A percentile compares a stretch with the other conserved stretches of the same genome.
phyloP scores from a whole-genome alignment of 2,113 vertebrate genomes.

The Vulpes lagopus region DNA sequence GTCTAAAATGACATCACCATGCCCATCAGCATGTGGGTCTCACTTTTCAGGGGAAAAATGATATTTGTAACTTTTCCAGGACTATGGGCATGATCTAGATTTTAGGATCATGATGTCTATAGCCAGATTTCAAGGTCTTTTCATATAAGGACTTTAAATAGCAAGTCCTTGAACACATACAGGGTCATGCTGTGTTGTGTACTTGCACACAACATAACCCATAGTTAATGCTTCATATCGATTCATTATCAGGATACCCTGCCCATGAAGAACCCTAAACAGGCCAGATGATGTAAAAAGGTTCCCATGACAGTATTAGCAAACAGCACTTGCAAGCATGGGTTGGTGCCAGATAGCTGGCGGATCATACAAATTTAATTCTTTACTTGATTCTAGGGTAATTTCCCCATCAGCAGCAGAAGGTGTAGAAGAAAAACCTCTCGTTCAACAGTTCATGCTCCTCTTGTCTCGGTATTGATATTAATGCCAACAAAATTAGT shows the following conservation, averaged over 20 bases:
- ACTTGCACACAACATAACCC: accelerated
- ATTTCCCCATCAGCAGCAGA: constrained; percentile 66
- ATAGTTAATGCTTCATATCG: not conserved
- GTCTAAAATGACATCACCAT: not conserved
- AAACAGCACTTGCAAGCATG: constrained; percentile 8
- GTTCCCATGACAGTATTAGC: not conserved
- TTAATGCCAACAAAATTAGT: constrained; percentile 92
- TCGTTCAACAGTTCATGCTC: constrained; percentile 74
- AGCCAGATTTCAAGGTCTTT: too few species aligned
- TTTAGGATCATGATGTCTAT: not conserved
- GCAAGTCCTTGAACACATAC: too few species aligned
- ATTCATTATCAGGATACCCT: not conserved
- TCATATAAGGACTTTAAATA: not conserved
- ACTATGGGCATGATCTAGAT: not conserved
- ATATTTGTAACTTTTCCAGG: not conserved
- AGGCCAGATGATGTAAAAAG: accelerated
- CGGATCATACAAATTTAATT: constrained; percentile 57
- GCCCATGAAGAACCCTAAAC: not conserved
- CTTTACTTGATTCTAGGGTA: constrained; percentile 62
- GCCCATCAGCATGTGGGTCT: not conserved
- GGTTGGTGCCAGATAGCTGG: constrained; percentile 45
- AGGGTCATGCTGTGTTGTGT: accelerated
- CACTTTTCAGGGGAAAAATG: too few species aligned
- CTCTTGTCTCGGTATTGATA: constrained; percentile 85
- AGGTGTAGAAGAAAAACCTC: constrained; percentile 53